Evolutionary conservation across 2,888 invertebrate genomes (phyloP), one percentile per base, ranked within the genome.

Genomic region (Stramonita haemastoma): DNA sequence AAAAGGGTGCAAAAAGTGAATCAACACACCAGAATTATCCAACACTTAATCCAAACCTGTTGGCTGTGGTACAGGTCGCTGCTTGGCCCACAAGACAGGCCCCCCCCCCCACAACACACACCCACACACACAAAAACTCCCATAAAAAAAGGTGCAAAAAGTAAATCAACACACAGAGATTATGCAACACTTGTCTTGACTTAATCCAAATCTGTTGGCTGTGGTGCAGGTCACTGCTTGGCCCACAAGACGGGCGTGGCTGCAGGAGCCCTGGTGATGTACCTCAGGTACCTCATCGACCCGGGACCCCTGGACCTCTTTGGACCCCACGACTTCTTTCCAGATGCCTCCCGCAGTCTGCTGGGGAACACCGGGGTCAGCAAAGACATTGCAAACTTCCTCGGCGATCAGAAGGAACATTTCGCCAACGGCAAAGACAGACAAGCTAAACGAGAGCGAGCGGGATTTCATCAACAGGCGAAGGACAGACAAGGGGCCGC

Each of bases 241-340:
- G 92, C 94, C 15, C 96, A 96, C 91, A 95, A 95, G 91, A 95
- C 96, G 26, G 95, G 94, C 11, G 95, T 95, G 56, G 95, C 94
- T 6, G 93, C 93, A 36, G 95, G 95, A n/a, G 95, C 95, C 19
- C 92, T 96, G 15, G 92, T 93, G 66, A 94, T 95, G 91, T 95
- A 95, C 90, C 92, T 95, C 34, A 90, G 94, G 5, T 95, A 93
- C 88, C 90, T 95, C 6, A 90, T 95, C n/a, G 92, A 94, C 60
- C 94, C 95, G 22, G 94, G 92, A 22, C 89, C 89, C 8, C 73
- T 89, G 32, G 85, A 89, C 15, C 73, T 89, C 46, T n/a, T 89
- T 29, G n/a, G 85, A n/a, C 89, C 84, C 6, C 89, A 89, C 13
- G 56, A 89, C 46, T 85, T 89, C 66, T 85, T 89, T 46, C 85